Evolutionary conservation across 2,797 vertebrate species (phyloP).

Genomic region (Zenarchopterus dispar): DNA sequence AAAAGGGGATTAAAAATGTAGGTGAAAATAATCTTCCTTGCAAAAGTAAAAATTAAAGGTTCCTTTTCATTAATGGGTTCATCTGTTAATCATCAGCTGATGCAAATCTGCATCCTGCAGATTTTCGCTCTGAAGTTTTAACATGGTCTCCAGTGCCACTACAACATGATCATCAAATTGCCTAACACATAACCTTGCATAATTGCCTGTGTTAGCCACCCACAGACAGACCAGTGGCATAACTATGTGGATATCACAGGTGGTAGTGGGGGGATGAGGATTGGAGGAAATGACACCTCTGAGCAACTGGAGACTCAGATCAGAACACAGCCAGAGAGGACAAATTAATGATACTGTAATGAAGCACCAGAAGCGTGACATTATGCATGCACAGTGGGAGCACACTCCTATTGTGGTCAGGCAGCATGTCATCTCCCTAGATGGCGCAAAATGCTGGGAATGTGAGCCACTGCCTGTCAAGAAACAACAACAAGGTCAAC

Average conservation of each 20-base stretch:
- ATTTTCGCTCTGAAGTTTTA: constrained; percentile 8
- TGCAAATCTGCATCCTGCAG: neutral
- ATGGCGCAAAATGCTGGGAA: constrained; percentile 23
- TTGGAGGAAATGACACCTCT: neutral
- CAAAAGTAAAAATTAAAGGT: no score
- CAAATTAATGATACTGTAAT: constrained; percentile 53
- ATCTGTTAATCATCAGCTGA: no score
- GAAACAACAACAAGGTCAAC: constrained; percentile 73
- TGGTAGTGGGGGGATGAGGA: neutral
- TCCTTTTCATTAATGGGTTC: no score
- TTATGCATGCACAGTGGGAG: constrained; percentile 51
- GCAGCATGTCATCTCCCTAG: constrained; percentile 45
- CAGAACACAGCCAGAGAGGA: constrained; percentile 15
- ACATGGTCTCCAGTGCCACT: constrained; percentile 7
- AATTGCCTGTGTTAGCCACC: constrained; percentile 42
- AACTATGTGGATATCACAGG: constrained; percentile 32
- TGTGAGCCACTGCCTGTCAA: constrained; percentile 56
- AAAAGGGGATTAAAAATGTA: no score
- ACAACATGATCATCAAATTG: constrained; percentile 40
- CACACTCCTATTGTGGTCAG: constrained; percentile 32
- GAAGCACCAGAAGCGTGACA: constrained; percentile 41
- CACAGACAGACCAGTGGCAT: constrained; percentile 23
- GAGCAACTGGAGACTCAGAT: constrained; percentile 14
- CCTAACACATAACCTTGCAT: constrained; percentile 44
- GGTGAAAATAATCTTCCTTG: no score